These are phyloP conservation scores for Vicugna pacos DNA, from an alignment of 2,113 vertebrate species.

Conservation along the genomic window DNA sequence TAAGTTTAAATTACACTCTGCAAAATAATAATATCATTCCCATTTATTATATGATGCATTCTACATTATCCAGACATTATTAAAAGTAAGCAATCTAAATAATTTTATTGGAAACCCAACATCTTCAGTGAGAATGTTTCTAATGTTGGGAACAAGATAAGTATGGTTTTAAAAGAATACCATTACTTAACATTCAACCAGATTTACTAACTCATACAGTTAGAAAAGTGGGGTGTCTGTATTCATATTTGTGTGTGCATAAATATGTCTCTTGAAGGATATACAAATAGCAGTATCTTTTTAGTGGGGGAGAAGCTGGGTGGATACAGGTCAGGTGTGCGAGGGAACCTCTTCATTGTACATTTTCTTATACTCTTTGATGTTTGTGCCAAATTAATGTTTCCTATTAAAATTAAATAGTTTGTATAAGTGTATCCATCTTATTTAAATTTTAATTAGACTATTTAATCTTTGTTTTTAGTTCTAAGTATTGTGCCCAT, in stretches of 20 bases:
- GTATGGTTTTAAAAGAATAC: neutral
- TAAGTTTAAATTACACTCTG: conserved; percentile 37
- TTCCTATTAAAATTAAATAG: conserved; percentile 6
- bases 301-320: neutral
- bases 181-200: conserved; percentile 7
- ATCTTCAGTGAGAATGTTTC: neutral
- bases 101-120: neutral
- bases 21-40: neutral
- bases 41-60: conserved; percentile 35
- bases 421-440: neutral
- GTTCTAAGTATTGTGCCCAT: neutral
- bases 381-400: conserved; percentile 15
- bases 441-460: conserved; percentile 48
- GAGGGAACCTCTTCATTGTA: neutral
- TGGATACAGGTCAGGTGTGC: neutral
- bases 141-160: neutral
- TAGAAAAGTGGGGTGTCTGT: neutral
- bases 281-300: neutral
- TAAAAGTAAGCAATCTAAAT: conserved; percentile 30
- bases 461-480: conserved; percentile 25
- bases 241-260: neutral
- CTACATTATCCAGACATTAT: neutral
- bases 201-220: neutral
- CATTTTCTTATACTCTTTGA: neutral
- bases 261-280: neutral